Evolutionary conservation across 2,797 vertebrate genomes (phyloP), one percentile per base, ranked within the genome.

Genomic region (Cyprinella venusta): DNA sequence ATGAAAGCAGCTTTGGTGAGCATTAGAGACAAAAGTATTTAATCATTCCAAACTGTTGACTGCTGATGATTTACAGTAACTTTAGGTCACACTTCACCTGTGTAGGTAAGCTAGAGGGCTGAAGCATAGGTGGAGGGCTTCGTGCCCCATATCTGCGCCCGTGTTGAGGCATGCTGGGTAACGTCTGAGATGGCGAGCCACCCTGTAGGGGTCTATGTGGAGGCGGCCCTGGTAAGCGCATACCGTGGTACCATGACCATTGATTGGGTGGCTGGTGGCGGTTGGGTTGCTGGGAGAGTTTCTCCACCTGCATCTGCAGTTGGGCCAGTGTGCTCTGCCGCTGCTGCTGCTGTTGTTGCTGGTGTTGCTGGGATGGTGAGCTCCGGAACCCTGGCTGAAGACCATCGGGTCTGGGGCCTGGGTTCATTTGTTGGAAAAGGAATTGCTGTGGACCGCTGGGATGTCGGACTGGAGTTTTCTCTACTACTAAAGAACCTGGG

Each of bases 221-320:
- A 0, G 92, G 93, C 0, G 92, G 92, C 10, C 92, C 93, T 0
- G 91, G 92, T n/a, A 92, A 90, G 0, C 93, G 93, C 6, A 92
- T 88, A 1, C 91, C 93, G 59, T 93, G 94, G 87, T 94, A 94
- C 93, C 95, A 95, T 45, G 93, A 89, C 94, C 95, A 95, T 76
- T 95, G 91, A 88, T 91, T 94, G 7, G 94, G 93, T 8, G 90
- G 88, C 2, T 91, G 90, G 81, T 94, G 94, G 40, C 94, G 92
- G 87, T 89, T 93, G 82, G 92, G 90, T 74, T 94, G 94, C 90
- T 95, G 94, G 85, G 93, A 92, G 42, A 96, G 91, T 88, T 95
- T 95, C 87, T 96, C 95, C 89, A 96, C 94, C 92, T 96, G 95
- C 94, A 95, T 92, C 89, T 96, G 95, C 8, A 95, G 94, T 91